Base-by-base conservation (phyloP, 1,140 invertebrate species). In the Drosophila ohnishii region DNA sequence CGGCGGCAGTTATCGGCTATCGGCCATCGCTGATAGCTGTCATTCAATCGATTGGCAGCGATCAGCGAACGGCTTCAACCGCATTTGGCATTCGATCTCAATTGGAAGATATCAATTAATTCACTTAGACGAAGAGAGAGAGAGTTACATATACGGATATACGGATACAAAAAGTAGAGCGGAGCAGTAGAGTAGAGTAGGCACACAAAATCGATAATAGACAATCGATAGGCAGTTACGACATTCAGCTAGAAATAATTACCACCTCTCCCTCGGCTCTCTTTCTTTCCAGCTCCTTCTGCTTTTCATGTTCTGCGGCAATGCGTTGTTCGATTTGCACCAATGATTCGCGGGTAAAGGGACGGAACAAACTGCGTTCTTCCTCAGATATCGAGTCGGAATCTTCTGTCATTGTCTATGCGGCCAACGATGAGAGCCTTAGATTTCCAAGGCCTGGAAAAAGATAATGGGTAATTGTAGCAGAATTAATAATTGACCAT, bases 301-400 rank as follows among this genome's bases (percentile, higher is more conserved):
- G 97, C 94, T 97, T 97, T 92, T 96, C 97, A 95, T 97, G 94
- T 94, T 98, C 97, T 93, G 97, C 97, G 90, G 96, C 96, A 93
- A 98, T 98, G 90, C 97, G 95, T 92, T 95, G 94, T 94, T 98
- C 96, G 93, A 99, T 98, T 92, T 95, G 95, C 93, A 96, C 95
- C 93, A 98, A 94, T 93, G 97, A 98, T 94, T 99, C 97, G 93
- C 97, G 95, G 92, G 98, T 99, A 94, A 99, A 99, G 94, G 97
- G 97, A 95, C 96, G 96, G 96, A 99, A 99, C 95, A 97, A 95
- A 94, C 96, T 96, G 94, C 95, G 95, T 95, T 97, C 96, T 96
- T 97, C 96, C 95, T 96, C 96, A 95, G 95, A 96, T 94, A 95
- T 94, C 94, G 95, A 96, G 94, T 95, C 95, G 94, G 95, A 96